These are phyloP conservation scores for Drosophila chauvacae DNA, from an alignment of 1,140 invertebrate species.

Conservation along the genomic window DNA sequence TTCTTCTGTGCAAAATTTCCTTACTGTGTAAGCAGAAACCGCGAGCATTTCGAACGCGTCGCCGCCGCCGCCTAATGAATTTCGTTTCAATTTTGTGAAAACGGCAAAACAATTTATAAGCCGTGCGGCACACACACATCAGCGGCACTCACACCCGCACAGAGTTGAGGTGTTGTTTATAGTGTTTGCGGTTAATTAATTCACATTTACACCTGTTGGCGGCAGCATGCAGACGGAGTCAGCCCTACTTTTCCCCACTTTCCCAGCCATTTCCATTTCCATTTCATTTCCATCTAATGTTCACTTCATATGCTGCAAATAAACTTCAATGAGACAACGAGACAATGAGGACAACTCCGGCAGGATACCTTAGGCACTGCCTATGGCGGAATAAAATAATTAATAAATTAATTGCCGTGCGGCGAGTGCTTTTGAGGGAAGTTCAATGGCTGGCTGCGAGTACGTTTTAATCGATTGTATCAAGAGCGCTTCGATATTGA, in stretches of 20 bases:
- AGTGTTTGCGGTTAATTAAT: slow-evolving; percentile 84
- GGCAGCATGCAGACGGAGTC: slow-evolving; percentile 56
- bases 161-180: slow-evolving; percentile 73
- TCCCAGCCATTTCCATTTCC: slow-evolving; percentile 33
- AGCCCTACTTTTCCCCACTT: slow-evolving; percentile 39
- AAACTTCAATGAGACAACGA: slow-evolving; percentile 41
- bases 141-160: slow-evolving; percentile 5
- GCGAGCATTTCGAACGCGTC: slow-evolving; percentile 10
- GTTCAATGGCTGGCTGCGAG: not conserved
- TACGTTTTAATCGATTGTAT: not conserved
- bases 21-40: slow-evolving; percentile 47
- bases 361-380: slow-evolving; percentile 13
- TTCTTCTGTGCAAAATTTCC: not conserved
- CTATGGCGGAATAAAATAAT: slow-evolving; percentile 3
- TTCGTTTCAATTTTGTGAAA: slow-evolving; percentile 76
- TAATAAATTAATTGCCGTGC: slow-evolving; percentile 4
- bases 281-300: slow-evolving; percentile 57
- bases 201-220: slow-evolving; percentile 83
- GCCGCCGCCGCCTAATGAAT: slow-evolving; percentile 62
- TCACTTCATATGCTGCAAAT: slow-evolving; percentile 69
- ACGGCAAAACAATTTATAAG: slow-evolving; percentile 74
- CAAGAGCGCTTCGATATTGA: not conserved
- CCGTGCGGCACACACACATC: slow-evolving; percentile 35
- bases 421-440: not conserved
- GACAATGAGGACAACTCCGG: slow-evolving; percentile 20